Evolutionary conservation across 1,140 invertebrate species (phyloP), one percentile per base, ranked within the genome.

Genomic region (Heterodera carotae): DNA sequence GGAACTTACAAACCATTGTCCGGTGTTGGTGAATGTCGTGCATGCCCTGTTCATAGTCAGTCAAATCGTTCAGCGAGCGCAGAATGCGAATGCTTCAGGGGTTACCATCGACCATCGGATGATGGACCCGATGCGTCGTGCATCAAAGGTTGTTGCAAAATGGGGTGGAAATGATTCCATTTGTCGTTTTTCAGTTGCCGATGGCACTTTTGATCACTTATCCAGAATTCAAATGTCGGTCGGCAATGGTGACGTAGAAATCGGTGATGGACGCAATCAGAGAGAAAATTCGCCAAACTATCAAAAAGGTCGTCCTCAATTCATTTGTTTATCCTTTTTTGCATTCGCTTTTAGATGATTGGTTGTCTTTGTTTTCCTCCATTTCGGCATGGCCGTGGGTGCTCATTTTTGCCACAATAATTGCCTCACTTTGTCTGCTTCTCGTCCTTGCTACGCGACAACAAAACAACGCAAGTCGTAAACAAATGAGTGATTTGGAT

Each of bases 401-500:
- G 62, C 29, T 66, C 29, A 27, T 71, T n/a, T 71, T 29, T 71
- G 43, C 15, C 12, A 12, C 29, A 6, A 36, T 64, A 22, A 64
- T 64, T 71, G 29, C 62, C 15, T 81, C 76, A 53, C 79, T 75
- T 25, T 76, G 75, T 53, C 29, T 76, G 39, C 29, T 76, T 27
- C 69, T 76, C 8, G 36, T 62, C 73, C 48, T 76, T 10, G n/a
- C 36, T 18, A 74, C 75, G 10, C 62, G 62, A 2, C 62, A 66
- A 34, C 27, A 66, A 10, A 66, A 34, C 62, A 34, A 12, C 22
- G 29, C n/a, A 31, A 29, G 33, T n/a, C 29, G 86, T 8, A 86
- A 86, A 48, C 84, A 86, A 34, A 81, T 88, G 80, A 84, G 81
- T 69, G 84, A 86, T 76, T 69, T 87, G 69, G 84, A 86, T 69